Evolutionary conservation across 2,888 invertebrate species (phyloP), one percentile per base, ranked within the genome.

Genomic region (Ischnura elegans): DNA sequence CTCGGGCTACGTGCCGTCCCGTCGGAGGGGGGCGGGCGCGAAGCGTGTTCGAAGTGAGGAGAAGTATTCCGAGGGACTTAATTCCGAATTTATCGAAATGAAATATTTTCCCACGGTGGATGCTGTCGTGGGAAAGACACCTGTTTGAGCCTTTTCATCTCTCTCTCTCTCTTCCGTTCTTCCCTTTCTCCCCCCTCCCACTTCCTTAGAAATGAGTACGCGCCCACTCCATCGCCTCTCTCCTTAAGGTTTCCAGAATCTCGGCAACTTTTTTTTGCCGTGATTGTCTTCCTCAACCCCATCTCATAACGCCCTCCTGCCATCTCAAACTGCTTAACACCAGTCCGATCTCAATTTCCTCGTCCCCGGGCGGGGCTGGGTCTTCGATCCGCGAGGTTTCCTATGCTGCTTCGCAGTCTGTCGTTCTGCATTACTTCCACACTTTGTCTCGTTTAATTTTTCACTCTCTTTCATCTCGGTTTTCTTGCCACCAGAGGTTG

Each of bases 61-160:
- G n/a, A n/a, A 51, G 87, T 61, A 43, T 90, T 61, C 61, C 90
- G 25, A 43, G 36, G 61, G 90, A 90, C 61, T 90, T 90, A 90
- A 90, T 90, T 90, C 61, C 29, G 90, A 90, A 90, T 90, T 90
- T 90, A 90, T 90, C 90, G 90, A 90, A 90, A 90, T 61, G 90
- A 61, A 90, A 90, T 90, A 61, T 90, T 90, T 90, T 90, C 90
- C 90, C 90, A 90, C 61, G 90, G 43, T 90, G 51, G 61, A 55
- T 90, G 90, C 43, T 90, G 21, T 90, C 90, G 90, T 90, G 90
- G 90, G 90, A 90, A 90, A 90, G 90, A 61, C 90, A 90, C 90
- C 90, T 90, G 90, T 90, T 90, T 90, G 90, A 90, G 90, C 90
- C 55, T 55, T 90, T 43, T 61, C 6, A 2, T 36, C 36, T 29